These are phyloP conservation scores for Buteo buteo DNA, from an alignment of 2,113 vertebrate genomes.

Conservation along the genomic window DNA sequence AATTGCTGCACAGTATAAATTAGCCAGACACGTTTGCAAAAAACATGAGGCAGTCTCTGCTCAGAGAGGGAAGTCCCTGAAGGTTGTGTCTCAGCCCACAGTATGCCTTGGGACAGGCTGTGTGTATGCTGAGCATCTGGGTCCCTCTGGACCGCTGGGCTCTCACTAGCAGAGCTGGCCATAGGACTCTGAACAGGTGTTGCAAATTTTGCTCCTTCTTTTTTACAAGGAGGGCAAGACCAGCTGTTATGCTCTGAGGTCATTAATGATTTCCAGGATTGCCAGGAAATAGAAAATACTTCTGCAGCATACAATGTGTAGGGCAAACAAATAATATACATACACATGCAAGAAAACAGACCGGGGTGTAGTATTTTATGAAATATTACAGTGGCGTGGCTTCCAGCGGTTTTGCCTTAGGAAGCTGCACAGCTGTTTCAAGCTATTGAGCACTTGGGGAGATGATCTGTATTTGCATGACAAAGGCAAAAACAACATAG, in stretches of 20 bases:
- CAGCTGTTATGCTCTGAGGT: constrained; percentile 45
- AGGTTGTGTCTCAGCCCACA: neutral
- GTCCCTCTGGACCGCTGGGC: constrained; percentile 13
- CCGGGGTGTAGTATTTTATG: neutral
- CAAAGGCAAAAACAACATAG: neutral
- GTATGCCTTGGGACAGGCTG: neutral
- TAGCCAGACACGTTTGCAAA: neutral
- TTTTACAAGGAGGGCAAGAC: neutral
- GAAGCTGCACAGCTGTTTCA: constrained; percentile 49
- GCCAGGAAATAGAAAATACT: constrained; percentile 50
- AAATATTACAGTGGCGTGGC: neutral
- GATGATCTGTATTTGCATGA: neutral
- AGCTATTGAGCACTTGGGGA: neutral
- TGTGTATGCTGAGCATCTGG: neutral
- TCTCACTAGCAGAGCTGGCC: neutral
- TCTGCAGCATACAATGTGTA: neutral
- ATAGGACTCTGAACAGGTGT: neutral
- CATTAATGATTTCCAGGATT: constrained; percentile 45
- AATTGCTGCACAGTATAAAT: neutral
- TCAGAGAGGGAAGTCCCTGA: neutral
- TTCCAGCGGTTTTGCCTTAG: constrained; percentile 17
- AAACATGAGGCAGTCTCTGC: too few relatives aligned
- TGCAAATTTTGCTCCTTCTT: neutral
- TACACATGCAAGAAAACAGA: neutral
- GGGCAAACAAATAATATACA: neutral